phyloP scores from a whole-genome alignment of 2,888 invertebrate genomes.

The Drosophila atripex region DNA sequence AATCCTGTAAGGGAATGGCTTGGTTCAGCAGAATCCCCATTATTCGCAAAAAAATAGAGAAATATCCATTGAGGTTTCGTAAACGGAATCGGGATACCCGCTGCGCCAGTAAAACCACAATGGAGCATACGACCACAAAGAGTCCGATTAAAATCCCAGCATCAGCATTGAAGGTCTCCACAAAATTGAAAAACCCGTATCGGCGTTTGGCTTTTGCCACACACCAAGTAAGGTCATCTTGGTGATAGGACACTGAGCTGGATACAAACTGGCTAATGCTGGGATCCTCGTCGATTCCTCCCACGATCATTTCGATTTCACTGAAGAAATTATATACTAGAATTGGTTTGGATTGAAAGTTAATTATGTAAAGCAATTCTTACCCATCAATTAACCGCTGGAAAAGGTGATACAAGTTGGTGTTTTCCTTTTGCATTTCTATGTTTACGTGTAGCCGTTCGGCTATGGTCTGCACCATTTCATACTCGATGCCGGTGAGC shows the following conservation, averaged over 20 bases:
- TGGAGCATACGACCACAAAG: constrained; percentile 60
- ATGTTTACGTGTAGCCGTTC: constrained; percentile 78
- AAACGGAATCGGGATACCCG: constrained; percentile 38
- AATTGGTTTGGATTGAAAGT: too few relatives aligned
- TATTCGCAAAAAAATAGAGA: constrained; percentile 55
- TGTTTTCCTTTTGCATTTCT: constrained; percentile 74
- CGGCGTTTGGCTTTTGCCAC: constrained; percentile 78
- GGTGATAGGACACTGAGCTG: constrained; percentile 81
- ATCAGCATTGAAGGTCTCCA: constrained; percentile 62
- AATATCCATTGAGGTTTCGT: constrained; percentile 44
- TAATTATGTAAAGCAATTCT: background rate
- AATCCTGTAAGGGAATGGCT: constrained; percentile 33
- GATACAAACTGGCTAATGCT: constrained; percentile 79
- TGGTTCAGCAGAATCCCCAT: constrained; percentile 73
- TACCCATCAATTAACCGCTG: constrained; percentile 81
- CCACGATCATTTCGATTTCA: constrained; percentile 81
- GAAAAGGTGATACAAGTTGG: constrained; percentile 77
- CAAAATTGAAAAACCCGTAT: constrained; percentile 79
- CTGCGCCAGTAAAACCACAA: constrained; percentile 59
- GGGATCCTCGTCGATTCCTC: constrained; percentile 83
- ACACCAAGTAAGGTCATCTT: constrained; percentile 84
- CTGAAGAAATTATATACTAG: constrained; percentile 43
- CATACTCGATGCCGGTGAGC: constrained; percentile 80
- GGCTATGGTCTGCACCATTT: constrained; percentile 79
- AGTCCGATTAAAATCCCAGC: constrained; percentile 59